These are phyloP conservation scores for Parauchenoglanis ngamensis DNA, from an alignment of 2,797 vertebrate genomes.

Conservation along the genomic window DNA sequence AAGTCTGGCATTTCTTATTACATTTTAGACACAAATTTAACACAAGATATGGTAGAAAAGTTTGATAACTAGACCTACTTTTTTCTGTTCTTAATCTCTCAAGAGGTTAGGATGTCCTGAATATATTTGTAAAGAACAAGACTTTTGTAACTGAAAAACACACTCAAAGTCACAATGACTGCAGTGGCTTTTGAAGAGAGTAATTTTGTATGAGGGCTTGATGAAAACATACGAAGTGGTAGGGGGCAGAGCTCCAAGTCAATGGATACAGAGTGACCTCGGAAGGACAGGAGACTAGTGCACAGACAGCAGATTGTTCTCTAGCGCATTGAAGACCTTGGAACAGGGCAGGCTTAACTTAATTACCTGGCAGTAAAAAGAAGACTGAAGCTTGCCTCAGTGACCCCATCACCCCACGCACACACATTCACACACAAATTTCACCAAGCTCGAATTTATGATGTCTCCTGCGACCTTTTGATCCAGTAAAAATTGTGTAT, in stretches of 20 bases:
- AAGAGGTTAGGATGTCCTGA: neutral
- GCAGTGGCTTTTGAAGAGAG: neutral
- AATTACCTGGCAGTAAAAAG: constrained; percentile 69
- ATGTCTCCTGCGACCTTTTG: constrained; percentile 3
- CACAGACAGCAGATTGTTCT: constrained; percentile 67
- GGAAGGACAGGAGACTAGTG: constrained; percentile 58
- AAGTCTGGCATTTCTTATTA: neutral
- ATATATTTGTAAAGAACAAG: neutral
- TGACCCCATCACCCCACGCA: neutral
- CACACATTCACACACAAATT: constrained; percentile 8
- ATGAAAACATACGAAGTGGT: neutral
- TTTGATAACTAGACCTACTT: neutral
- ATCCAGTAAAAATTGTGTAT: neutral
- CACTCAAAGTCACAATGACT: neutral
- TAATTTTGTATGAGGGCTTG: neutral
- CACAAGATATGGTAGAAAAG: too few relatives aligned
- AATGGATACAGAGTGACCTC: constrained; percentile 58
- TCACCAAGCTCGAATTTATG: neutral
- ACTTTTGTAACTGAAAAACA: neutral
- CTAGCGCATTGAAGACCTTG: constrained; percentile 72
- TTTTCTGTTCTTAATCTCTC: neutral
- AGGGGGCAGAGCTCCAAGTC: constrained; percentile 15
- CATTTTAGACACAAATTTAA: neutral
- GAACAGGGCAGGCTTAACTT: constrained; percentile 74
- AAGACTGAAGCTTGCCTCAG: constrained; percentile 45